Base-by-base conservation (phyloP, 1,140 invertebrate species). In the Bombus sylvicola region DNA sequence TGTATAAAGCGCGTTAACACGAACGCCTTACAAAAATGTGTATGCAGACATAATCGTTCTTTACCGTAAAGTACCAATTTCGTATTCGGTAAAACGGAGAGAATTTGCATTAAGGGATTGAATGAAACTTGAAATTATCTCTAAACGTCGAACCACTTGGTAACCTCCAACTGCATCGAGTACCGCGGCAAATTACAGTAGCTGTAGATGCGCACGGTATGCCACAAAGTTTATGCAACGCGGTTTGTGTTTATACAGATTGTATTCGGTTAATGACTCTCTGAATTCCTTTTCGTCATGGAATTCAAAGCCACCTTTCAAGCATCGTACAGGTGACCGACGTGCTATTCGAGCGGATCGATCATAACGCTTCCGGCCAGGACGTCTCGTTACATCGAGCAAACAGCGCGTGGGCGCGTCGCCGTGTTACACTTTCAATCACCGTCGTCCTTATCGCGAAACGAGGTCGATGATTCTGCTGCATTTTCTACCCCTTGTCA, bases 351-450 rank as follows among this genome's bases (percentile, higher is more conserved):
- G 37, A 22, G 53, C 37, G 43, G 75, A 86, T 87, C 84, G 75
- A 86, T 87, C 59, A 37, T 80, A 74, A 69, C 84, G 59, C 47
- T 87, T 85, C 47, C 53, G 71, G 85, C 39, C 62, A 87, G 53
- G 31, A 43, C 57, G 57, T 86, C 79, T 87, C 77, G 53, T 87
- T 87, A 87, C 72, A 76, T 87, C 43, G 37, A 25, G 62, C 62
- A 57, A 75, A 71, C 22, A 34, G 87, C 86, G 39, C 59, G 43
- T 31, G 41, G 73, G 28, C 34, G 59, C 62, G 34, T 68, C 64
- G 39, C 78, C 66, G 31, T 76, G 43, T 87, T 88, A 57, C 57
- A 78, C 43, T 59, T 87, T 73, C 85, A 73, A 83, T 88, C 66
- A 88, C 18, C 53, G 74, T 66, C 28, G 53, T 64, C n/a, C 57